A percentile compares a stretch with the other conserved stretches of the same genome.
phyloP scores from a whole-genome alignment of 2,113 vertebrate species.

The Pygoscelis adeliae region DNA sequence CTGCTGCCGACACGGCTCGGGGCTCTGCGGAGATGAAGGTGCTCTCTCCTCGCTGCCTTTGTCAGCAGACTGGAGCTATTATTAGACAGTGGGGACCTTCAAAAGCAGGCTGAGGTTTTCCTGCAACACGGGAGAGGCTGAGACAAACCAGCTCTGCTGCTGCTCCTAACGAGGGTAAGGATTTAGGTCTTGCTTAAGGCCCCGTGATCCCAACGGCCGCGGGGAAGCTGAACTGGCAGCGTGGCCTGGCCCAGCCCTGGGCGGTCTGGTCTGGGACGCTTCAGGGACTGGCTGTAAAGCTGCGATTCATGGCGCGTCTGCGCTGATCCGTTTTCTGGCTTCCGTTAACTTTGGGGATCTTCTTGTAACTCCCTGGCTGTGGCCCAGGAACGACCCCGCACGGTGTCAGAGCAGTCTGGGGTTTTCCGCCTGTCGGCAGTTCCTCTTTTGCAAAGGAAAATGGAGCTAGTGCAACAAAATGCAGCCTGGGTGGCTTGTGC shows the following conservation, averaged over 20 bases:
- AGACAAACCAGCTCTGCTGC: not conserved
- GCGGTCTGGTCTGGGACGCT: not conserved
- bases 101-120: not conserved
- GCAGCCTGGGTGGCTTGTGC: not conserved
- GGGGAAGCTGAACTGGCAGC: not conserved
- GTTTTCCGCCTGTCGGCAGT: not conserved
- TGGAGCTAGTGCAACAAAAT: accelerated
- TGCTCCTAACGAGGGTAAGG: not conserved
- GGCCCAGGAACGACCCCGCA: accelerated
- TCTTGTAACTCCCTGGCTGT: not conserved
- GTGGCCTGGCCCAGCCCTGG: not conserved
- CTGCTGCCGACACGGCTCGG: not conserved
- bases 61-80: not conserved
- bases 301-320: not conserved
- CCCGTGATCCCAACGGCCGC: accelerated
- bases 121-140: not conserved
- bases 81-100: not conserved
- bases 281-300: not conserved
- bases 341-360: not conserved
- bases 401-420: not conserved
- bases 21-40: not conserved
- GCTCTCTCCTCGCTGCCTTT: not conserved
- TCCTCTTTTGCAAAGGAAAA: not conserved
- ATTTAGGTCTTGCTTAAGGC: not conserved
- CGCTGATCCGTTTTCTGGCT: not conserved